A percentile compares a stretch with the other conserved stretches of the same genome.
These are phyloP conservation scores for Osmerus mordax DNA, from an alignment of 2,113 vertebrate species.

Conservation along the genomic window DNA sequence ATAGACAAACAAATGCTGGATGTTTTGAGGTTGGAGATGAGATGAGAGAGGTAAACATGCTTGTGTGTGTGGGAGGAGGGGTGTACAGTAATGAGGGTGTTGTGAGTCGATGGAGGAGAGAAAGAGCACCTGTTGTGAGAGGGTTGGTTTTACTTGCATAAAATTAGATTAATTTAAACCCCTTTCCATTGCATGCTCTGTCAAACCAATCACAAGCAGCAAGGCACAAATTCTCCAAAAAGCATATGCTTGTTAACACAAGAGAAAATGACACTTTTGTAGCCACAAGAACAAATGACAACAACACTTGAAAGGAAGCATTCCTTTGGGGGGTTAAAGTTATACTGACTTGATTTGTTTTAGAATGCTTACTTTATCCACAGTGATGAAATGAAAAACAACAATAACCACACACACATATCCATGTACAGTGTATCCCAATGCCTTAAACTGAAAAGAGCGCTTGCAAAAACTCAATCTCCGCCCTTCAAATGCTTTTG, in stretches of 20 bases:
- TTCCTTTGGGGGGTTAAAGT: conserved; percentile 20
- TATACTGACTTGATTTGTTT: conserved; percentile 8
- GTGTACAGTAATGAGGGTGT: too few species aligned
- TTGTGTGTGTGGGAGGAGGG: too few species aligned
- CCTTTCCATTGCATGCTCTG: neutral
- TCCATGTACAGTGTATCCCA: neutral
- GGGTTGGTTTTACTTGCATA: conserved; percentile 1
- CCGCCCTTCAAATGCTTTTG: neutral
- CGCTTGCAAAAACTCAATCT: conserved; percentile 1
- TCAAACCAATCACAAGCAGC: conserved; percentile 12
- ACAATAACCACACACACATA: conserved; percentile 13
- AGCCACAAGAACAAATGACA: conserved; percentile 8
- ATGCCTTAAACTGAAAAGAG: neutral
- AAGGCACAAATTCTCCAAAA: conserved; percentile 17
- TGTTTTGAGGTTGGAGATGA: too few species aligned
- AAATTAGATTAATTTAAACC: conserved; percentile 13
- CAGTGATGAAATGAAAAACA: conserved; percentile 25
- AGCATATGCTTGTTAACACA: neutral
- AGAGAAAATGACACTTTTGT: conserved; percentile 3
- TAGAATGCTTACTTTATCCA: conserved; percentile 3
- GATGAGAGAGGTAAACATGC: too few species aligned
- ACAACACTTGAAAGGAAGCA: conserved; percentile 17
- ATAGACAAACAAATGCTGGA: too few species aligned
- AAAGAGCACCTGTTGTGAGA: neutral
- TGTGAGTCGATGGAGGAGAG: too few species aligned